Conservation (phyloP, 2,888 invertebrate species). For the Drosophila kambysellisi region DNA sequence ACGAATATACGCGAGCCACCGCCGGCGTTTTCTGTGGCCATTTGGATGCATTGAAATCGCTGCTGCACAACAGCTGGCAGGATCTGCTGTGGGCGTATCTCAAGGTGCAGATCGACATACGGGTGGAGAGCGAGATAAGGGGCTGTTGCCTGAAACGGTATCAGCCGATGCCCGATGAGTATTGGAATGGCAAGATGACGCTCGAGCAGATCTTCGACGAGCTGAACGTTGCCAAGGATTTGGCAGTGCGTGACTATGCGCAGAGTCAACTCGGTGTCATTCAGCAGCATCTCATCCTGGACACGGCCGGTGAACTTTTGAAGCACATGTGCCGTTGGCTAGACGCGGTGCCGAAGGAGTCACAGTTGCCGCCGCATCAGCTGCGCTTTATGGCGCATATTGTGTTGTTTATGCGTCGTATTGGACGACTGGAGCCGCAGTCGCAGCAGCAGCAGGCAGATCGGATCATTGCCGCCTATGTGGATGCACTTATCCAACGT, state of each 20-base stretch:
- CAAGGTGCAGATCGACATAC: slow-evolving; percentile 92
- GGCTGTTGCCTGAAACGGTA: slow-evolving; percentile 87
- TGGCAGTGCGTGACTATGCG: slow-evolving; percentile 86
- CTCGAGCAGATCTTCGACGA: slow-evolving; percentile 89
- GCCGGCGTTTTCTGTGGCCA: slow-evolving; percentile 94
- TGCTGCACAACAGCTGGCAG: slow-evolving; percentile 93
- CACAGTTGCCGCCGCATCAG: slow-evolving; percentile 85
- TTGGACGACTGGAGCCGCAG: slow-evolving; percentile 90
- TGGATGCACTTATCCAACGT: slow-evolving; percentile 89
- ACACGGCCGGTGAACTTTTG: slow-evolving; percentile 91
- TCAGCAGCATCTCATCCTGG: slow-evolving; percentile 94
- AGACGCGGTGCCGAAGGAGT: slow-evolving; percentile 65
- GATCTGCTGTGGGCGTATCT: slow-evolving; percentile 96
- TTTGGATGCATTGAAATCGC: slow-evolving; percentile 90
- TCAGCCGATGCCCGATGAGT: slow-evolving; percentile 88
- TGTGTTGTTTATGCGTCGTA: slow-evolving; percentile 91
- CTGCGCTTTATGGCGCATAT: slow-evolving; percentile 93
- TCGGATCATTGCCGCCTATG: slow-evolving; percentile 91
- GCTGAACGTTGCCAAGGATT: slow-evolving; percentile 88
- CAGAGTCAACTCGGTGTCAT: slow-evolving; percentile 90
- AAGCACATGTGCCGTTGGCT: slow-evolving; percentile 90
- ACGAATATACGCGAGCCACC: slow-evolving; percentile 88
- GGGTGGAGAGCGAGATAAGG: slow-evolving; percentile 92
- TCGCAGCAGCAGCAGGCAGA: slow-evolving; percentile 90
- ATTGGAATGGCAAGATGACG: slow-evolving; percentile 90